Evolutionary conservation across 2,113 vertebrate genomes (phyloP), one percentile per base, ranked within the genome.

Genomic region (Rousettus leschenaultii): DNA sequence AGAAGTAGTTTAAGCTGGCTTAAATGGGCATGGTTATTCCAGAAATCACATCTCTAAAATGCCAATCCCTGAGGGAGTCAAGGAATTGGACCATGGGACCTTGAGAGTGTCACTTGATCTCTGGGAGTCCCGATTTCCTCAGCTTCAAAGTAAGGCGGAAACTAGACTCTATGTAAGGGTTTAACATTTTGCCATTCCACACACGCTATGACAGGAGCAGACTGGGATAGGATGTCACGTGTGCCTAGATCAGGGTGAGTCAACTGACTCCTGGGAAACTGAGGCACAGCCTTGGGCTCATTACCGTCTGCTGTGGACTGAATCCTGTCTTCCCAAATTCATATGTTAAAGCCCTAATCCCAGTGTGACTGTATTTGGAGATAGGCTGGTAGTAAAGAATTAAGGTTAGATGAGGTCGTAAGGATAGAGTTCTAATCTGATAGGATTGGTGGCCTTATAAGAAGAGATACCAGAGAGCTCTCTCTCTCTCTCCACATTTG

Each of bases 181-280:
- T 33, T 71, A 30, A 28, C 33, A 22, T 16, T 38, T n/a, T 45
- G 38, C 40, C 30, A 21, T 33, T 48, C 35, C 28, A 40, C 3
- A 33, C 9, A 7, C 57, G 6, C 5, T 21, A 33, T 3, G 18
- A 30, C 2, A 0, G 2, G 15, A 40, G 28, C 70, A 77, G 59
- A 57, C 28, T 45, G 75, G 10, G 38, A 19, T 5, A 13, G 33
- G 14, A 59, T 7, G 21, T 11, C 8, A 51, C 21, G 14, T 45
- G 61, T n/a, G 33, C 57, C 75, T 30, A 43, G 78, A 78, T 26
- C 53, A 45, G 40, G 24, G 5, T 12, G 66, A 53, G 40, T 61
- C 40, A 21, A 26, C 45, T 24, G 51, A 68, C 5, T 5, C 59
- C 74, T 40, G 26, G 79, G 45, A 43, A 78, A 33, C 11, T 0